Base-by-base conservation (phyloP, 1,140 invertebrate genomes). In the Drosophila sulfurigaster region DNA sequence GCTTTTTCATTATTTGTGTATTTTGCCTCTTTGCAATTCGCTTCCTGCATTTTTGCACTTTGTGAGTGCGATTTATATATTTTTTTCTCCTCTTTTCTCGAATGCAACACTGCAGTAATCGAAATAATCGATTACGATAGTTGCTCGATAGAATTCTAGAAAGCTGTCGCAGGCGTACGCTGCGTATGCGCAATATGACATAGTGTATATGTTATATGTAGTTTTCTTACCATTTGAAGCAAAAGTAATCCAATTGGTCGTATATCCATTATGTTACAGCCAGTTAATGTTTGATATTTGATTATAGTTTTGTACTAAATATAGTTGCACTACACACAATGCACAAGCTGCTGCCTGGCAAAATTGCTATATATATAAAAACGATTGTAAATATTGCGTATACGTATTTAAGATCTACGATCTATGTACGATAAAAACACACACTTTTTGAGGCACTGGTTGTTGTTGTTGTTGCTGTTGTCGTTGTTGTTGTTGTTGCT, bases 171-270 rank as follows among this genome's bases (percentile, higher is more conserved):
- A 25, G 20, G 20, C 20, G 20, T 25, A 74, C 65, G 60, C 75
- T 89, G 85, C 85, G 85, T 89, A 88, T 85, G 85, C 88, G 85
- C 71, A 81, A 85, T 89, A 57, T 70, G 35, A 1, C 20, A n/a
- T 52, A 11, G 7, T 41, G 1, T 8, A 13, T 30, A 28, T 13
- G 20, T 45, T n/a, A 28, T 3, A 49, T 25, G 5, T 38, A 38
- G 3, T 16, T 41, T 8, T 13, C 85, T 89, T 49, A 89, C 85
- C 85, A 89, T 89, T 68, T 89, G 65, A 65, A 85, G 62, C 48
- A 76, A 57, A 65, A 85, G 65, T 89, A 89, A 89, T 89, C 85
- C 85, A 85, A 89, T 81, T 81, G 78, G 77, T 41, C 56, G 74
- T 72, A 74, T 90, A 89, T 89, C 85, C 85, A 89, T 89, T 79